Evolutionary conservation across 2,113 vertebrate species (phyloP), one percentile per base, ranked within the genome.

Genomic region (Hoplias malabaricus): DNA sequence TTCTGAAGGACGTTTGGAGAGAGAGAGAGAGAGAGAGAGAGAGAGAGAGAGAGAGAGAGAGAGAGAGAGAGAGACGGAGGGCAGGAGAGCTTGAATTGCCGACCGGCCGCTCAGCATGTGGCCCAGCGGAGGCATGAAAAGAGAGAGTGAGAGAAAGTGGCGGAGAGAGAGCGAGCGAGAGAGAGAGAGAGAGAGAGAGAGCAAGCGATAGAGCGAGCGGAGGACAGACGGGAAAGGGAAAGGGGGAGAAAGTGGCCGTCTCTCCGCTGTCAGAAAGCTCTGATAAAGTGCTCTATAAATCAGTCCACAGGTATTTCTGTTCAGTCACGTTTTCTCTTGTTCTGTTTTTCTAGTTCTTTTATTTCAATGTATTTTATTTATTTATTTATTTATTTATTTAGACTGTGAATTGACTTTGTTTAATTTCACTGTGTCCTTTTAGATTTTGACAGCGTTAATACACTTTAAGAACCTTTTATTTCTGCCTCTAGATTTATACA

Each of bases 51-150:
- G 62, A 57, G 29, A 54, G 57, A 46, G 68, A 40, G 72, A 42
- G 66, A 33, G 38, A 31, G 16, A 54, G n/a, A 36, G 31, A 81
- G 79, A 72, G 74, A 84, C 84, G 87, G 85, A 89, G 90, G 88
- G 90, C 86, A 87, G 86, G 86, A 87, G 87, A 90, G 89, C 85
- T 90, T 84, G 84, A 86, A 90, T 91, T 87, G 90, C 88, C 89
- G 90, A 88, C 87, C 84, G 85, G 79, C 86, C 80, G 78, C 89
- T 84, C 89, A 86, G 90, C 88, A 84, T 92, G 91, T 91, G 92
- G 91, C 89, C 89, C 88, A 50, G 86, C 81, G 59, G 85, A 87
- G 86, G 86, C 86, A 86, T 89, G 87, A 80, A 74, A 78, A 53
- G 62, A 11, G 54, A 42, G 38, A 5, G 27, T 21, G 62, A 14